Conservation (phyloP, 2,888 invertebrate genomes). For the Callimorpha dominula region DNA sequence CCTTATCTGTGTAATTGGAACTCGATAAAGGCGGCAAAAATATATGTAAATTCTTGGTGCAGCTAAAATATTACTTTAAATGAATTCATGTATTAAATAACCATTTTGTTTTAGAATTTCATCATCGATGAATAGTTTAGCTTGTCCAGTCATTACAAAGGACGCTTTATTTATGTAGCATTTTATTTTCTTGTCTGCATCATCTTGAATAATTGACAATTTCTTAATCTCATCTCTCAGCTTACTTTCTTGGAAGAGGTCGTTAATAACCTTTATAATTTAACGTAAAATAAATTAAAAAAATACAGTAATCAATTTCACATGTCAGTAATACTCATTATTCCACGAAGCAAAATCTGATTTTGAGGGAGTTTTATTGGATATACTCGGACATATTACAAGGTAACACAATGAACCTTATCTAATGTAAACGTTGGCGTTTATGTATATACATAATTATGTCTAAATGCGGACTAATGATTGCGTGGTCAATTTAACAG, state of each 20-base stretch:
- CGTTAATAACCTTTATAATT: constrained; percentile 37
- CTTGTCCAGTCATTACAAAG: constrained; percentile 1
- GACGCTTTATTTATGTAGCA: constrained; percentile 16
- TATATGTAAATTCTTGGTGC: constrained; percentile 43
- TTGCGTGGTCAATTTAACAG: constrained; percentile 41
- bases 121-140: constrained; percentile 2
- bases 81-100: constrained; percentile 30
- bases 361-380: constrained; percentile 17
- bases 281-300: constrained; percentile 34
- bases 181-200: constrained; percentile 22
- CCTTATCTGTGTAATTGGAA: constrained; percentile 57
- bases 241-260: constrained; percentile 46
- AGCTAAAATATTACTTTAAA: constrained; percentile 38
- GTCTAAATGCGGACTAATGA: constrained; percentile 45
- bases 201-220: constrained; percentile 15
- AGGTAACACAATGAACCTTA: constrained; percentile 43
- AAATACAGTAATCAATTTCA: constrained; percentile 39
- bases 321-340: constrained; percentile 28
- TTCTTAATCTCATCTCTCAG: constrained; percentile 26
- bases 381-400: constrained; percentile 18
- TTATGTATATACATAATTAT: constrained; percentile 39
- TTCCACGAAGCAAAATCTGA: constrained; percentile 25
- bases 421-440: constrained; percentile 35
- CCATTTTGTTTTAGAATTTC: constrained; percentile 22
- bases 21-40: constrained; percentile 56